Conservation (phyloP, 2,113 vertebrate species). For the Ictalurus punctatus region DNA sequence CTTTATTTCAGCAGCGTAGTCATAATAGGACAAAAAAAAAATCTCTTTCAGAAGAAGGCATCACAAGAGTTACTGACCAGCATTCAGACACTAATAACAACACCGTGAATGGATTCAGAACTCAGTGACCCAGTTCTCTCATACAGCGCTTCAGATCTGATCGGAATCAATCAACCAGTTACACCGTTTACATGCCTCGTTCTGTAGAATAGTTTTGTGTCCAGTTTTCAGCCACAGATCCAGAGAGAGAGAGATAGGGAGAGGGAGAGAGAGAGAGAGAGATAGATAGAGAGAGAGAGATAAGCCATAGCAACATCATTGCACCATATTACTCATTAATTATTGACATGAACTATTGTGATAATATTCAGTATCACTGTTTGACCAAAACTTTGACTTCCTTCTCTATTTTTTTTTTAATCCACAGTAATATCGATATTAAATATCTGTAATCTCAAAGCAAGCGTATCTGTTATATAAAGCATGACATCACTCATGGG, state of each 20-base stretch:
- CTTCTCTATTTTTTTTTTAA: not conserved
- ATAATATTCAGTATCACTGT: not conserved
- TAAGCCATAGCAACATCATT: not conserved
- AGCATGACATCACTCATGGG: not conserved
- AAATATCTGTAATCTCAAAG: not conserved
- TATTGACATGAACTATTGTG: not conserved
- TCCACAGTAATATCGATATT: too few relatives aligned
- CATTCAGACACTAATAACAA: not conserved
- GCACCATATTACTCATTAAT: not conserved
- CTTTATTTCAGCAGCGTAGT: not conserved
- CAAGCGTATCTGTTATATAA: not conserved
- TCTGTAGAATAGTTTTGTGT: not conserved
- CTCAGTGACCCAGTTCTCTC: not conserved
- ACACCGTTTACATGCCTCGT: not conserved
- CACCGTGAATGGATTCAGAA: too few relatives aligned
- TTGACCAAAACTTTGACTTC: not conserved
- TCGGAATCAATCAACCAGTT: accelerated
- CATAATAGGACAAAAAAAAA: not conserved
- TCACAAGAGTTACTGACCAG: not conserved
- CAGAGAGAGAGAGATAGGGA: not conserved
- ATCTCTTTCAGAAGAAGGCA: not conserved
- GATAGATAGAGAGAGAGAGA: not conserved
- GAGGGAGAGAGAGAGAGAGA: slow-evolving; percentile 3
- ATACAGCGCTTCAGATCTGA: not conserved
- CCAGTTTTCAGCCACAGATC: not conserved